Percentiles rank a stretch among this genome's conserved stretches.
Conservation (phyloP, 2,888 invertebrate genomes). For the Parnassius glacialis region DNA sequence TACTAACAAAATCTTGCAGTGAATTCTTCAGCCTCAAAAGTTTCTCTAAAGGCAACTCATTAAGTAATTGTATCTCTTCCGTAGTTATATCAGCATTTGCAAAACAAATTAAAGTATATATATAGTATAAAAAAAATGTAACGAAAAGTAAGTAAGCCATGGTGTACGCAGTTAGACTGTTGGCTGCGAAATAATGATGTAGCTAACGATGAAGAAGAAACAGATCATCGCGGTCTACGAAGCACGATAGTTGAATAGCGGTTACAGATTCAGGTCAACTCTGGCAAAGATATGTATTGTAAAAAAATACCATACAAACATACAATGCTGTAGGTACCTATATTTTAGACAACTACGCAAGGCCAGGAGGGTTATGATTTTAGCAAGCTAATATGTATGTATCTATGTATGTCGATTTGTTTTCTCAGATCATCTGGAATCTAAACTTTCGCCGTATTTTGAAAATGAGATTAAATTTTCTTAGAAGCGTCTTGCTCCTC, state of each 20-base stretch:
- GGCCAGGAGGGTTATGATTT: too few species aligned
- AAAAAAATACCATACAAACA: background rate
- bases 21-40: constrained; percentile 82
- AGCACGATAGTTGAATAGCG: constrained; percentile 52
- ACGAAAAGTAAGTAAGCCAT: constrained; percentile 19
- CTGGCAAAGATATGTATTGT: background rate
- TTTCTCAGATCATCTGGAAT: too few species aligned
- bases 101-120: constrained; percentile 2
- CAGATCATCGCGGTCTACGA: constrained; percentile 56
- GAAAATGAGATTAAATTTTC: too few species aligned
- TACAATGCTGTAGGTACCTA: too few species aligned
- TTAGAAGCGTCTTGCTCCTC: too few species aligned
- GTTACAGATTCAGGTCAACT: constrained; percentile 33
- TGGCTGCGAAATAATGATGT: constrained; percentile 10
- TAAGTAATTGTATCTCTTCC: constrained; percentile 78
- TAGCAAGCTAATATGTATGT: too few species aligned
- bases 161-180: constrained; percentile 6
- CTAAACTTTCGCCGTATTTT: too few species aligned
- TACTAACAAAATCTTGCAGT: constrained; percentile 52
- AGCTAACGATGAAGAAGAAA: constrained; percentile 29
- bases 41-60: constrained; percentile 85
- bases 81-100: constrained; percentile 43
- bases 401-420: too few species aligned
- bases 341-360: too few species aligned
- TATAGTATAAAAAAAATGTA: background rate